Conservation (phyloP, 2,113 vertebrate genomes). For the Aplodontia rufa region DNA sequence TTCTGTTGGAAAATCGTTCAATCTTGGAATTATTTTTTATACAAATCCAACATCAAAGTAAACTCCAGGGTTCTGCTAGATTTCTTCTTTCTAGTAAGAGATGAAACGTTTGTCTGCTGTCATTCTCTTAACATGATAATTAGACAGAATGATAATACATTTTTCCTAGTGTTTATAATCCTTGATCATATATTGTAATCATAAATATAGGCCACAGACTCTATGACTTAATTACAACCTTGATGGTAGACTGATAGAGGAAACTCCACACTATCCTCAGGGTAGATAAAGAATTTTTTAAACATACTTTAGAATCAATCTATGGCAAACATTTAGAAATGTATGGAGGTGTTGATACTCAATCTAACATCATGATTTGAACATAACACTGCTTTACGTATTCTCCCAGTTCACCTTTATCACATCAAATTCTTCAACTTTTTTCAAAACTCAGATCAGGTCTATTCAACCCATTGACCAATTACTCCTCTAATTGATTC, state of each 20-base stretch:
- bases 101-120: constrained; percentile 83
- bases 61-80: constrained; percentile 80
- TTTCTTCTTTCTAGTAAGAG: constrained; percentile 82
- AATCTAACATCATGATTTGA: constrained; percentile 20
- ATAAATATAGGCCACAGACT: constrained; percentile 79
- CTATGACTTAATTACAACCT: constrained; percentile 83
- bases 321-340: constrained; percentile 42
- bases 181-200: constrained; percentile 84
- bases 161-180: constrained; percentile 84
- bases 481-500: neutral
- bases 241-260: constrained; percentile 82
- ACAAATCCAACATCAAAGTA: constrained; percentile 85
- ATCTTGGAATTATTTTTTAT: constrained; percentile 83
- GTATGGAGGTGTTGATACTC: constrained; percentile 56
- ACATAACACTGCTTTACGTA: neutral
- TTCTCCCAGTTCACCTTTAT: neutral
- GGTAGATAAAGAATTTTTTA: constrained; percentile 65
- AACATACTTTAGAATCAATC: constrained; percentile 62
- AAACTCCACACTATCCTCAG: constrained; percentile 58
- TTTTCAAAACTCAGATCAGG: neutral
- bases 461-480: neutral
- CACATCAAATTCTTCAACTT: neutral
- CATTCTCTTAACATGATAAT: constrained; percentile 84
- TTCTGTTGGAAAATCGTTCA: constrained; percentile 78
- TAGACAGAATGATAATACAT: constrained; percentile 83